Base-by-base conservation (phyloP, 2,888 invertebrate species). In the Buathra laborator region DNA sequence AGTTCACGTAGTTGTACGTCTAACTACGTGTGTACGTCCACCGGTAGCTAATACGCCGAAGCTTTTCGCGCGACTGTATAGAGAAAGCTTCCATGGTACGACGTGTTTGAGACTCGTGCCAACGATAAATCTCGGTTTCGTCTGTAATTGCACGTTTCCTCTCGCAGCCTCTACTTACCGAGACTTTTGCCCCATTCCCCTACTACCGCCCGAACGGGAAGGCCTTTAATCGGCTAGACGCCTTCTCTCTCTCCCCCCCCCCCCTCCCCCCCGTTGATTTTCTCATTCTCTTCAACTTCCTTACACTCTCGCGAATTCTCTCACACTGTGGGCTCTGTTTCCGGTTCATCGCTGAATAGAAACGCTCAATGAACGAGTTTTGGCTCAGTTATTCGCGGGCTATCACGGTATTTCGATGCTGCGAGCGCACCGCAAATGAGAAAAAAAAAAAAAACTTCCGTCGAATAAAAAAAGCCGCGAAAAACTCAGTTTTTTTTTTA, bases 41-140 rank as follows among this genome's bases (percentile, higher is more conserved):
- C 29, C 32, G 32, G 59, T 32, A 32, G 32, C 32, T 6, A 32
- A 62, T 62, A 32, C 59, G 32, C 10, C 24, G 12, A 29, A 3
- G 32, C 32, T 62, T 32, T 62, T 29, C 59, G n/a, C 32, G 29
- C 5, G 14, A 62, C 14, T 62, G 59, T 62, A 62, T 32, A 29
- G 59, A 32, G 59, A 6, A 29, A 62, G 59, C 29, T 62, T 62
- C 29, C 59, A 32, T 12, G 29, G 59, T 6, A 32, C 29, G 59
- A 62, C 32, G 59, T 32, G 59, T 62, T 74, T 56, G 56, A 81
- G 76, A n/a, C 75, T 76, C 76, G 80, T 70, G 44, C 44, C 53
- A 74, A 75, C 82, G 75, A 85, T 75, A 79, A 85, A 81, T 85
- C 75, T 64, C 74, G 29, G 64, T 82, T 79, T 59, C 64, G 56